Evolutionary conservation across 2,113 vertebrate genomes (phyloP), one percentile per base, ranked within the genome.

Genomic region (Salvelinus sp.): DNA sequence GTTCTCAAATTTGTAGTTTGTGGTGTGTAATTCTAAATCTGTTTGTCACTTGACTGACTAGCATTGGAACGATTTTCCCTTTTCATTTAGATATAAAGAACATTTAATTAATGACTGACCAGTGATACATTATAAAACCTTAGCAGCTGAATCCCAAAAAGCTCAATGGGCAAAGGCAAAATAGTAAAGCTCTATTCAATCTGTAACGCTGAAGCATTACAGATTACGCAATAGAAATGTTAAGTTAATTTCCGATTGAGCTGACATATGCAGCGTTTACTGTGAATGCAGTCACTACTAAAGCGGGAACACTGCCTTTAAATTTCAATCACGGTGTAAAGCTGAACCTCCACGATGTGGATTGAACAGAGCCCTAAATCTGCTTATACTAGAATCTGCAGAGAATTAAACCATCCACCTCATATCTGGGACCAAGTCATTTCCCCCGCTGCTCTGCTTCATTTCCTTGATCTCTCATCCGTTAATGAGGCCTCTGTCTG

Each of bases 401-500:
- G 74, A 71, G 68, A 30, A 62, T 63, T 48, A 16, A 70, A 30
- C 33, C 62, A 25, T 54, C 10, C 62, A 28, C 47, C 62, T 54
- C 27, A 25, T 62, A 70, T 63, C 33, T 60, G 13, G 60, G 75
- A 70, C 10, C 60, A 27, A 66, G 33, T 75, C 2, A 69, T 81
- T 77, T 76, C 48, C 73, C 22, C 6, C 54, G 47, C 18, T 16
- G 28, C 33, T 65, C 33, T 54, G 65, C 60, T 47, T 76, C 25
- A 77, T 81, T 79, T 77, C 44, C 54, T 50, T 73, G 69, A 87
- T 78, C 72, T 70, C 62, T 70, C 67, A 60, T 69, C 69, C 64
- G 69, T 72, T 82, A 79, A 77, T 84, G 73, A 72, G 50, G 65
- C 73, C 28, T 71, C 71, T 76, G 64, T 74, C 60, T 64, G 27